Base-by-base conservation (phyloP, 2,797 vertebrate species). In the Nannoperca australis region DNA sequence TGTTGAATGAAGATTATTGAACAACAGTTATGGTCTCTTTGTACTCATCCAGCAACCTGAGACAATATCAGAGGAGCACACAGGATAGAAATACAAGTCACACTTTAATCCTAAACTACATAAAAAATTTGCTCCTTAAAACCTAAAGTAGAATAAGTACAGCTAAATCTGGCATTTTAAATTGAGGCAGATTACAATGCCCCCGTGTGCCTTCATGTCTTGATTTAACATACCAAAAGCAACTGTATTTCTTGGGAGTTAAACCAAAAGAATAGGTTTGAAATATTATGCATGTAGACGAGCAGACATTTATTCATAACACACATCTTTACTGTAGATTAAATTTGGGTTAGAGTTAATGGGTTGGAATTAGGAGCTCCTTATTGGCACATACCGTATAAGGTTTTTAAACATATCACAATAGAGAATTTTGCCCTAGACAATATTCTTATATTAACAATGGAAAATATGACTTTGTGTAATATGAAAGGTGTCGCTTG, bases 101-200 rank as follows among this genome's bases (percentile, higher is more conserved):
- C 36, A 12, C 55, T 70, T 70, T 67, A 70, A 76, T 80, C 70
- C 74, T 63, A 59, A 67, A 73, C 53, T 68, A 70, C 51, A 78
- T 53, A 24, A 62, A 72, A 69, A 83, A 70, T 62, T 15, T 44
- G 51, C 69, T 74, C 53, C 45, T 65, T 74, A 72, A 83, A 79
- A 67, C 60, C 55, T 59, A 53, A 74, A 71, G 64, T 13, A 65
- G 73, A 50, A 61, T 44, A 54, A 77, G 59, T 49, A 42, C 44
- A 32, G 67, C 70, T 77, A 24, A 60, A 82, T 77, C 54, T 67
- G 49, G 71, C 27, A 18, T 69, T 73, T 51, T 56, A 17, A 66
- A 61, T 73, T 3, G 5, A 64, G 73, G 64, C 73, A 60, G 66
- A 78, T 85, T 76, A 70, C 61, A 83, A 61, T 45, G 53, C 59